Percentiles rank a stretch among this genome's conserved stretches.
Conservation (phyloP, 2,888 invertebrate genomes). For the Pollenia amentaria region DNA sequence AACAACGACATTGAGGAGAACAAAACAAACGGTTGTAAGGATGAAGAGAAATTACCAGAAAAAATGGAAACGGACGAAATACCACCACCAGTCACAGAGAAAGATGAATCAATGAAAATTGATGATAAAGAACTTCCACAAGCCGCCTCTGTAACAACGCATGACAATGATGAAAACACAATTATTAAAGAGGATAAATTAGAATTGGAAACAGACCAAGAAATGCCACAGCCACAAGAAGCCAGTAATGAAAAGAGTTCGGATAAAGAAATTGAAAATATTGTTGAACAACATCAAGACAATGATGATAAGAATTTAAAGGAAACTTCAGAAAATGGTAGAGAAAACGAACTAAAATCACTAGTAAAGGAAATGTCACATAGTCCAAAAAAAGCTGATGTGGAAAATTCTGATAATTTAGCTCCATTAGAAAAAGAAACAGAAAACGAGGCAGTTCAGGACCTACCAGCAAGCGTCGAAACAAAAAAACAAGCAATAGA, state of each 20-base stretch:
- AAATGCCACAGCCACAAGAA: conserved; percentile 54
- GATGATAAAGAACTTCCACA: conserved; percentile 33
- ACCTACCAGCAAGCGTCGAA: too few relatives aligned
- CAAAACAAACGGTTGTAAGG: neutral
- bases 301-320: neutral
- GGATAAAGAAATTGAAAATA: conserved; percentile 6
- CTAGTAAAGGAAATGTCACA: neutral
- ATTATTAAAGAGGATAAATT: conserved; percentile 34
- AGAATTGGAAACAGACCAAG: conserved; percentile 67
- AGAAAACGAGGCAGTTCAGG: neutral
- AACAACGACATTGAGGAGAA: neutral
- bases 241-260: neutral
- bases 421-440: neutral
- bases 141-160: neutral
- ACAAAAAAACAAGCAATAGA: neutral
- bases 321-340: neutral
- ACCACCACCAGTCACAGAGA: neutral
- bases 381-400: neutral
- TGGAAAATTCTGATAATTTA: neutral
- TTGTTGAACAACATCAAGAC: neutral
- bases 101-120: conserved; percentile 32
- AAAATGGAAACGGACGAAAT: conserved; percentile 8
- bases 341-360: neutral
- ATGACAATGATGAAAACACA: neutral
- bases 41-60: neutral